phyloP scores from a whole-genome alignment of 35 echinoderm and acorn worm species.

The Anneissia japonica region DNA sequence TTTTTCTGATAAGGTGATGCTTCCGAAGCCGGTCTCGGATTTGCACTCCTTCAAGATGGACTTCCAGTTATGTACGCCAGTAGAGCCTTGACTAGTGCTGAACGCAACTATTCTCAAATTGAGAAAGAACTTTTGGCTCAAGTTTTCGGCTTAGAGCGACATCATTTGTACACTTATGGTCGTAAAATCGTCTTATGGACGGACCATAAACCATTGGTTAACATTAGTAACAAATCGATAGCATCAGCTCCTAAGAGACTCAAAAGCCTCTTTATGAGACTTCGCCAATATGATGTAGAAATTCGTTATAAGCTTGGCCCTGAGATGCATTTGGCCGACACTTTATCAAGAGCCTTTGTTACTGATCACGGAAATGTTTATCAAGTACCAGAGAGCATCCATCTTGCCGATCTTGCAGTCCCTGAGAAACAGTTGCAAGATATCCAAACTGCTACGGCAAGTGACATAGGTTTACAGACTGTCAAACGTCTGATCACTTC shows the following conservation, averaged over 20 bases:
- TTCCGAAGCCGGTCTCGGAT: too few relatives aligned
- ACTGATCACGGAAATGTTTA: too few relatives aligned
- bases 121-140: slow-evolving; percentile 62
- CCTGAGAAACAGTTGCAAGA: too few relatives aligned
- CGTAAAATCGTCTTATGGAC: slow-evolving; percentile 35
- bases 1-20: too few relatives aligned
- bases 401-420: too few relatives aligned
- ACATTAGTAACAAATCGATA: slow-evolving; percentile 48
- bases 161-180: slow-evolving; percentile 60
- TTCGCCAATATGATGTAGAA: slow-evolving; percentile 20
- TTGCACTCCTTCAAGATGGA: slow-evolving; percentile 37
- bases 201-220: slow-evolving; percentile 68
- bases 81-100: slow-evolving; percentile 49
- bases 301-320: too few relatives aligned
- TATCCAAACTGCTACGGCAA: too few relatives aligned
- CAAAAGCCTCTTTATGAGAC: slow-evolving; percentile 6
- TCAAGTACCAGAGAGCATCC: too few relatives aligned
- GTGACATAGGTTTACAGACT: too few relatives aligned
- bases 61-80: slow-evolving; percentile 45
- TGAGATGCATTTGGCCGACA: too few relatives aligned
- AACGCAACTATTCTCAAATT: slow-evolving; percentile 58
- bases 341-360: too few relatives aligned
- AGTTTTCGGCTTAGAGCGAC: slow-evolving; percentile 49
- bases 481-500: too few relatives aligned
- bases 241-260: slow-evolving; percentile 52